phyloP scores from a whole-genome alignment of 2,888 invertebrate genomes.

The Mactromeris polynyma region DNA sequence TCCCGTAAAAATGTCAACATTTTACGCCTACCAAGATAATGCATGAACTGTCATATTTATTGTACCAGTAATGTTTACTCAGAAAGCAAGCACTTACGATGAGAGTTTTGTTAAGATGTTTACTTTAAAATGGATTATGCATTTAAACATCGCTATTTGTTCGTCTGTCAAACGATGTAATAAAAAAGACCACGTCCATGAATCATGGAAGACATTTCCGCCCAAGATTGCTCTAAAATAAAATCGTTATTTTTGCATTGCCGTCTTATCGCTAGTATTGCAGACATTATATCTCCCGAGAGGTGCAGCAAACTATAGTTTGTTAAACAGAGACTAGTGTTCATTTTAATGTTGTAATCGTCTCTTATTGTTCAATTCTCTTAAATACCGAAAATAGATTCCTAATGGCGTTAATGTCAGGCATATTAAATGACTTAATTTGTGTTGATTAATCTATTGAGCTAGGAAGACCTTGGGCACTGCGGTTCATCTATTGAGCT shows the following conservation, averaged over 20 bases:
- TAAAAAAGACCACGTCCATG: neutral
- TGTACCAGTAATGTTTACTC: neutral
- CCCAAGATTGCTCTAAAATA: neutral
- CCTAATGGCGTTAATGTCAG: neutral
- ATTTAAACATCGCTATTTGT: neutral
- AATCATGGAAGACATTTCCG: neutral
- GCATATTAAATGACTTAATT: neutral
- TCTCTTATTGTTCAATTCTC: neutral
- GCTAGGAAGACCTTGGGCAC: too few relatives aligned
- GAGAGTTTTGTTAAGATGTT: neutral
- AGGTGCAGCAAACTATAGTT: neutral
- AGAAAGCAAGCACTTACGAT: neutral
- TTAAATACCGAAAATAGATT: neutral
- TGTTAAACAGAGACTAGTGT: neutral
- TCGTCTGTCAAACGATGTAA: neutral
- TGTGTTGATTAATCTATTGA: neutral
- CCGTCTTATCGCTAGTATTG: neutral
- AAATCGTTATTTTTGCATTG: neutral
- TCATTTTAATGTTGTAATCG: conserved; percentile 1
- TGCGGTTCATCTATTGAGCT: too few relatives aligned
- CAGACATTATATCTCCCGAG: neutral
- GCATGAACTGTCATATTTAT: neutral
- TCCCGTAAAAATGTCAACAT: too few relatives aligned
- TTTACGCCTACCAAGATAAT: too few relatives aligned
- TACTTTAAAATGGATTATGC: neutral